Conservation (phyloP, 2,113 vertebrate genomes). For the Ailurus styani region DNA sequence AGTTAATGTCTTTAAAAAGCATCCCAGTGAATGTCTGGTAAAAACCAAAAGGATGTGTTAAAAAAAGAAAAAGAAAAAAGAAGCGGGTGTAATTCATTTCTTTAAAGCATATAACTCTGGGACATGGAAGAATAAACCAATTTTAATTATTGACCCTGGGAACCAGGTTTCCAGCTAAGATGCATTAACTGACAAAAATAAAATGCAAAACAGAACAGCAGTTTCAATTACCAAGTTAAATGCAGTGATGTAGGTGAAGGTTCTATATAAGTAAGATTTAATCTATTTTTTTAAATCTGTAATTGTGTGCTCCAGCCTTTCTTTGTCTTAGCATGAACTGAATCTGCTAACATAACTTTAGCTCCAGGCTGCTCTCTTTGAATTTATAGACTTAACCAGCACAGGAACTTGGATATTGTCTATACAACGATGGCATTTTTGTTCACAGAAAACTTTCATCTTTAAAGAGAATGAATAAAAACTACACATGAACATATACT, state of each 20-base stretch:
- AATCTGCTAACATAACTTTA: neutral
- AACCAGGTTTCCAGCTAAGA: neutral
- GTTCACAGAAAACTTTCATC: neutral
- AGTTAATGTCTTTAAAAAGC: constrained; percentile 7
- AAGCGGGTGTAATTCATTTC: neutral
- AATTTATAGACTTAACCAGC: neutral
- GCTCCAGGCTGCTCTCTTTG: neutral
- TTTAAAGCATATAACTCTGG: neutral
- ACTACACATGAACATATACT: neutral
- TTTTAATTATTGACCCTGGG: neutral
- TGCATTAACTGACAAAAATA: neutral
- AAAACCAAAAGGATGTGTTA: neutral
- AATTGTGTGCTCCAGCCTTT: neutral
- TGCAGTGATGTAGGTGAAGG: neutral
- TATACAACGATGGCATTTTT: neutral
- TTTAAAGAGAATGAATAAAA: constrained; percentile 22
- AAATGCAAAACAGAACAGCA: neutral
- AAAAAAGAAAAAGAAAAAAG: neutral
- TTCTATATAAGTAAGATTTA: neutral
- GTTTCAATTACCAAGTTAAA: neutral
- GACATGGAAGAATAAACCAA: neutral
- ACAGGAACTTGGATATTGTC: neutral
- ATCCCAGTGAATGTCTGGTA: neutral
- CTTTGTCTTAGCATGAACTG: constrained; percentile 13
- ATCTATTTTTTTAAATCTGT: too few species aligned